Base-by-base conservation (phyloP, 2,888 invertebrate species). In the Beris morrisii region DNA sequence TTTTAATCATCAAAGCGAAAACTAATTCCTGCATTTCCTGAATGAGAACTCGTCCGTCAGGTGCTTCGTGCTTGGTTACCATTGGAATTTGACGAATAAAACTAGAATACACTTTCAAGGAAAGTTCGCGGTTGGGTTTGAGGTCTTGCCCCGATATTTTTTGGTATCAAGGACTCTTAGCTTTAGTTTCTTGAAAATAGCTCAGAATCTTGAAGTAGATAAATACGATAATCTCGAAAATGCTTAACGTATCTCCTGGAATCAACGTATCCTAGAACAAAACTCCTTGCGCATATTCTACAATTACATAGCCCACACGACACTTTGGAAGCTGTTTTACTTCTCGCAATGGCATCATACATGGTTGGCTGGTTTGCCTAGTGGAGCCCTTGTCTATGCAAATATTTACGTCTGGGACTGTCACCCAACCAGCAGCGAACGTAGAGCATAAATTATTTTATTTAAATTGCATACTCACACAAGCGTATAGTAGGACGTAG, bases 371-470 rank as follows among this genome's bases (percentile, higher is more conserved):
- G 38, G 38, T 38, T 38, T 38, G 9, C 12, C 15, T 22, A 28
- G 53, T n/a, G 30, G 30, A 53, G 53, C 28, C 22, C 74, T 75
- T 77, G 78, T 75, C 76, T 77, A 79, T 78, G 77, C 77, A 78
- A 79, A 79, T 78, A 77, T 79, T 78, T 76, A 75, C 74, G 77
- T 79, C 78, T 78, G 78, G 74, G 73, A 71, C 73, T 79, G 78
- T 78, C 78, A 75, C 77, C 77, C 78, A 74, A 73, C 73, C 71
- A 75, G 73, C 56, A 68, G 70, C 68, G 66, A 67, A 63, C 57
- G 50, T 57, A 30, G 44, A 50, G 70, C 72, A 73, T 72, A 73
- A 73, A 74, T 73, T 71, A 74, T 72, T 73, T 72, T 70, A 72
- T 72, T 71, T 77, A 77, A 77, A 77, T 77, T 77, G 77, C 76